A percentile compares a stretch with the other conserved stretches of the same genome.
Conservation (phyloP, 92 coral and sea anemone genomes). For the Epizoanthus rinbou region DNA sequence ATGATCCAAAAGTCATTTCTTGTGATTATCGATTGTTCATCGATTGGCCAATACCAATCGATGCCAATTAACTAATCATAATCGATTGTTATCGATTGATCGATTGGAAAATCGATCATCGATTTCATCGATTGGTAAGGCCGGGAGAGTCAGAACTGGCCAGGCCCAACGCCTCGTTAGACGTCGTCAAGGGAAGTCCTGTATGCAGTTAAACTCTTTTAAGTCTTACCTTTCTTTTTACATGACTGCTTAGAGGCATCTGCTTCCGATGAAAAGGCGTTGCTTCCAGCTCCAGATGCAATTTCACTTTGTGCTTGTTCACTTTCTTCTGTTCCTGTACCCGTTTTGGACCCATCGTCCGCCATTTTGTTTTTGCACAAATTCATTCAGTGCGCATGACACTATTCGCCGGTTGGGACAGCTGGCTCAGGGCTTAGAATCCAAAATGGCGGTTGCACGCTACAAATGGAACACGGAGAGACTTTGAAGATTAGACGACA, state of each 20-base stretch:
- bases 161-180: too few species aligned
- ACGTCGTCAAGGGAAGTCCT: too few species aligned
- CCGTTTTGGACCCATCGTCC: conserved; percentile 54
- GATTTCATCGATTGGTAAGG: too few species aligned
- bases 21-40: too few species aligned
- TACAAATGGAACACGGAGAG: not conserved
- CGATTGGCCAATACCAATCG: too few species aligned
- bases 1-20: too few species aligned
- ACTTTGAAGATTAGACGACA: conserved; percentile 1
- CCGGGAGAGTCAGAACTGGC: too few species aligned
- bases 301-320: not conserved
- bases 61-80: too few species aligned
- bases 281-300: not conserved
- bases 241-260: conserved; percentile 19
- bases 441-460: conserved; percentile 71
- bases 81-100: too few species aligned
- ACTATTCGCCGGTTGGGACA: conserved; percentile 39
- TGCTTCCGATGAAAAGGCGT: not conserved
- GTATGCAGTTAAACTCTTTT: not conserved
- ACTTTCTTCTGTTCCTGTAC: not conserved
- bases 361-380: conserved; percentile 74
- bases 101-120: too few species aligned
- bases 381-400: conserved; percentile 3
- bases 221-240: conserved; percentile 25
- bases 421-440: conserved; percentile 62